Evolutionary conservation across 1,140 invertebrate species (phyloP).

Genomic region (Mylabris phalerata): DNA sequence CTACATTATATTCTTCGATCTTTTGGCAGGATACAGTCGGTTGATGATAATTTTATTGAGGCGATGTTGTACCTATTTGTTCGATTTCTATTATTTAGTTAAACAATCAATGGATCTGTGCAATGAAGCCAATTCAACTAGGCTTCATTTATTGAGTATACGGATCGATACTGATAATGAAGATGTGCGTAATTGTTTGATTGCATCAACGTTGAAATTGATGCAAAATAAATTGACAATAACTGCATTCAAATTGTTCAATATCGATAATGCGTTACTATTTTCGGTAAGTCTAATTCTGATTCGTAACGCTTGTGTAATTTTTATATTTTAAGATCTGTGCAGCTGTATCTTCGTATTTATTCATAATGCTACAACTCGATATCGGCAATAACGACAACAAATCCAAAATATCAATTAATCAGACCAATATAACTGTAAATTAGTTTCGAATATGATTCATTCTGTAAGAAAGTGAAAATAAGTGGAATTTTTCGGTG

Average conservation of each 20-base stretch:
- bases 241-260: constrained; percentile 12
- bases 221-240: constrained; percentile 17
- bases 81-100: constrained; percentile 1
- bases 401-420: background rate
- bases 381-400: constrained; percentile 1
- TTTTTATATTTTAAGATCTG: constrained; percentile 15
- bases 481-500: too few relatives aligned
- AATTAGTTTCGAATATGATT: background rate
- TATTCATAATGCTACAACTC: constrained; percentile 20
- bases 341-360: constrained; percentile 12
- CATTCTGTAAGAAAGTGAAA: too few relatives aligned
- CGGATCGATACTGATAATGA: constrained; percentile 11
- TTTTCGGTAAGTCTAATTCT: constrained; percentile 12
- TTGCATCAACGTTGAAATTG: constrained; percentile 4
- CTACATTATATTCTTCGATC: constrained; percentile 10
- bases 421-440: too few relatives aligned
- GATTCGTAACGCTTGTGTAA: background rate
- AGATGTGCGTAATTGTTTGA: constrained; percentile 5
- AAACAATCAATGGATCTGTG: constrained; percentile 1
- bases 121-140: constrained; percentile 8
- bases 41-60: background rate
- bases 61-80: background rate
- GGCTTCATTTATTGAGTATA: constrained; percentile 3
- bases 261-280: constrained; percentile 15
- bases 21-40: background rate